Percentiles rank a stretch among this genome's conserved stretches.
Evolutionary conservation across 2,113 vertebrate species (phyloP).

Genomic region (Campylomormyrus numenius): DNA sequence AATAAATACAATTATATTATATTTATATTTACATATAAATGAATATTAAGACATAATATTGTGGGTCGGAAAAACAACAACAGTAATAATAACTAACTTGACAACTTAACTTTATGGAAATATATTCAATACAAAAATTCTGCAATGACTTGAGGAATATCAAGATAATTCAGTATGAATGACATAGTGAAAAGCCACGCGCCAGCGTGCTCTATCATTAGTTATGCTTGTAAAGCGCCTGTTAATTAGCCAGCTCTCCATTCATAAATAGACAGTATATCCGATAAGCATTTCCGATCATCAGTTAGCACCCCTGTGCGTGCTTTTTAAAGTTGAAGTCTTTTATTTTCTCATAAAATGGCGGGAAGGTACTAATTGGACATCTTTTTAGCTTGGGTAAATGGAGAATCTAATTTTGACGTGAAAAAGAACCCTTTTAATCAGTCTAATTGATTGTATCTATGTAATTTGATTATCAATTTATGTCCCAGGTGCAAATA

Average conservation of each 20-base stretch:
- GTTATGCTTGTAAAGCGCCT: not conserved
- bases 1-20: not conserved
- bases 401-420: not conserved
- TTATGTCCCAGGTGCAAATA: slow-evolving; percentile 6
- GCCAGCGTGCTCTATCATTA: not conserved
- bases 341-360: slow-evolving; percentile 9
- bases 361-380: not conserved
- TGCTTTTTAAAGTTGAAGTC: not conserved
- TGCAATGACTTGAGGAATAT: not conserved
- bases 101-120: not conserved
- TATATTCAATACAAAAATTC: not conserved
- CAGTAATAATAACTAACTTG: not conserved
- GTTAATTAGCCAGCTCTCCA: not conserved
- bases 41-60: not conserved
- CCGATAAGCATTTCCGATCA: slow-evolving; percentile 4
- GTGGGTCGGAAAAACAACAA: not conserved
- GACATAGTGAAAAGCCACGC: not conserved
- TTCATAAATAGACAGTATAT: not conserved
- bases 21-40: not conserved
- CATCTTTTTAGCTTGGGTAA: not conserved
- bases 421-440: not conserved
- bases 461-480: not conserved
- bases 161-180: not conserved
- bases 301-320: not conserved
- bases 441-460: not conserved